Percentiles rank a stretch among this genome's conserved stretches.
phyloP scores from a whole-genome alignment of 2,797 vertebrate species.

The Choloepus didactylus region DNA sequence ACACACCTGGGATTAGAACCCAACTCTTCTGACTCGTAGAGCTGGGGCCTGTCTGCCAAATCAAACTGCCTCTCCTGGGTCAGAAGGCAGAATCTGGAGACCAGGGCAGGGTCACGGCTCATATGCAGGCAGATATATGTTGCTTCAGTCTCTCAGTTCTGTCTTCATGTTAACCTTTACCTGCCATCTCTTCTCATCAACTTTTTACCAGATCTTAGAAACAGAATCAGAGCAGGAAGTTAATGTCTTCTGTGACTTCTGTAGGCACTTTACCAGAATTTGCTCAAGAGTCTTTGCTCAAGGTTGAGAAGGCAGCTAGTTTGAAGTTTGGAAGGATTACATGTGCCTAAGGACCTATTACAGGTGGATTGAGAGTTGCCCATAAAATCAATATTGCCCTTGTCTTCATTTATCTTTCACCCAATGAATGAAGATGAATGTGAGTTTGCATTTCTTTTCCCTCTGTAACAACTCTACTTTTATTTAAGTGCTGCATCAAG shows the following conservation, averaged over 20 bases:
- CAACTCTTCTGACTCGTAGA: neutral
- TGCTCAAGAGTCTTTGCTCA: neutral
- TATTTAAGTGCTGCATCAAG: neutral
- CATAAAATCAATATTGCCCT: slow-evolving; percentile 12
- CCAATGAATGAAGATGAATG: neutral
- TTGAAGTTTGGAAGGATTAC: neutral
- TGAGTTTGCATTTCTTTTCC: slow-evolving; percentile 40
- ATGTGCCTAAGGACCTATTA: slow-evolving; percentile 20
- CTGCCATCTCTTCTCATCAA: neutral
- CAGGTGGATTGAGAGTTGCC: neutral
- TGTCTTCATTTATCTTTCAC: slow-evolving; percentile 37
- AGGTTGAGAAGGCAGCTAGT: neutral
- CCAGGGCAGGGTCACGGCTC: neutral
- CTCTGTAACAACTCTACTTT: neutral
- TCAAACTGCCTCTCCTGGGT: neutral
- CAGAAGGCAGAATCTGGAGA: slow-evolving; percentile 4
- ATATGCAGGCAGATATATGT: neutral
- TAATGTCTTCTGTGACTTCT: neutral
- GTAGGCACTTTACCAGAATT: neutral
- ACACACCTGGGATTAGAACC: neutral
- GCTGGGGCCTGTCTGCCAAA: neutral
- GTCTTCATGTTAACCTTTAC: slow-evolving; percentile 16
- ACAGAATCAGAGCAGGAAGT: slow-evolving; percentile 12
- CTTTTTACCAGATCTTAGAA: neutral
- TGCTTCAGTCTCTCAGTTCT: neutral